Conservation (phyloP, 2,797 vertebrate genomes). For the Heliangelus exortis region DNA sequence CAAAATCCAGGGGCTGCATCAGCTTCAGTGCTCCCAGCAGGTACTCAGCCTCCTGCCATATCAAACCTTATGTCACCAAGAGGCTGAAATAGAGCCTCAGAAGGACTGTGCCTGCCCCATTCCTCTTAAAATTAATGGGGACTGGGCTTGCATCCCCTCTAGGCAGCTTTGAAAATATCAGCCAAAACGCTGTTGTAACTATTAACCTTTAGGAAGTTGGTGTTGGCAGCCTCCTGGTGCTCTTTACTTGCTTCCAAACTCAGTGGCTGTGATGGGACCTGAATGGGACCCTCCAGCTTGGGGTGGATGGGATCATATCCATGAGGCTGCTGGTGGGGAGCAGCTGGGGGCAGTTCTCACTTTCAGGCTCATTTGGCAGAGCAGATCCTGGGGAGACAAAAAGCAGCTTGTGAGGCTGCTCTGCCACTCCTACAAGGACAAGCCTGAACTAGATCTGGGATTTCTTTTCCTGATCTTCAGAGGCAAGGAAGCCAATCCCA, state of each 20-base stretch:
- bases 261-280: not conserved
- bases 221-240: constrained; percentile 55
- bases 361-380: not conserved
- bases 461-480: not conserved
- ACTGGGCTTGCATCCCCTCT: constrained; percentile 36
- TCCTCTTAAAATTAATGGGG: constrained; percentile 63
- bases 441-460: fast-evolving
- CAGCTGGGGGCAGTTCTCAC: not conserved
- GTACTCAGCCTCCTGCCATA: constrained; percentile 26
- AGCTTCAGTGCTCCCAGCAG: constrained; percentile 39
- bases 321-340: not conserved
- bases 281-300: not conserved
- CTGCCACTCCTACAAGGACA: not conserved
- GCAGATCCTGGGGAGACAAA: fast-evolving
- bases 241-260: not conserved
- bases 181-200: constrained; percentile 55
- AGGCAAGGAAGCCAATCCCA: not conserved
- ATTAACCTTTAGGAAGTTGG: constrained; percentile 69
- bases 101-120: constrained; percentile 33
- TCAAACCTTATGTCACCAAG: constrained; percentile 39
- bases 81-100: constrained; percentile 8
- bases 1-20: constrained; percentile 33
- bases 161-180: constrained; percentile 67
- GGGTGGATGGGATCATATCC: not conserved
- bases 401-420: not conserved